Evolutionary conservation across 92 coral and sea anemone genomes (phyloP), one percentile per base, ranked within the genome.

Genomic region (Metridium senile): DNA sequence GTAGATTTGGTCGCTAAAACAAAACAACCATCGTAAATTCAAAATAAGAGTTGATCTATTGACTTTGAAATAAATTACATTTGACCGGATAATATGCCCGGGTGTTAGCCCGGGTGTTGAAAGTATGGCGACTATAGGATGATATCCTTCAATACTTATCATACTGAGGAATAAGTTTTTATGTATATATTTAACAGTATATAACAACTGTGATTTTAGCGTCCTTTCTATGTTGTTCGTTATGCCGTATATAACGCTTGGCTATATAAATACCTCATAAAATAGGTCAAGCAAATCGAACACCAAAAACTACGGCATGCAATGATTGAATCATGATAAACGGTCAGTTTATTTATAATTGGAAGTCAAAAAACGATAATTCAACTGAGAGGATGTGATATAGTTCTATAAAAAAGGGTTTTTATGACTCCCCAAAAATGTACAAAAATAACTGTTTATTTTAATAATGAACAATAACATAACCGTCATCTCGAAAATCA

Each of bases 221-320:
- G 30, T 34, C 56, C 10, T 73, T 2, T 58, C 21, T 39, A 1
- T 1, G 6, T 39, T 39, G 49, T 39, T 43, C 65, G 49, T 22
- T 72, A 30, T 63, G 45, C 23, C 21, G 67, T 39, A 62, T 57
- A n/a, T n/a, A 62, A 57, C 78, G 78, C 78, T 72, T 53, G 30
- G 65, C 77, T 72, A 32, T 30, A 56, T 52, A 26, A 33, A 33
- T 73, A 51, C 35, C 23, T 57, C 64, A 45, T 57, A 73, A 39
- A 73, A 73, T 58, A 73, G 68, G 53, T 73, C 68, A 73, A 73
- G 26, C 78, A 73, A 73, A 39, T 29, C 78, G 56, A 58, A 73
- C 45, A 73, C 78, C 78, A 73, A 73, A 66, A 73, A 73, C 54
- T 23, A 21, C 23, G 33, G 11, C 26, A 19, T 29, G 17, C 68